Base-by-base conservation (phyloP, 2,888 invertebrate genomes). In the Octonoba sinensis region DNA sequence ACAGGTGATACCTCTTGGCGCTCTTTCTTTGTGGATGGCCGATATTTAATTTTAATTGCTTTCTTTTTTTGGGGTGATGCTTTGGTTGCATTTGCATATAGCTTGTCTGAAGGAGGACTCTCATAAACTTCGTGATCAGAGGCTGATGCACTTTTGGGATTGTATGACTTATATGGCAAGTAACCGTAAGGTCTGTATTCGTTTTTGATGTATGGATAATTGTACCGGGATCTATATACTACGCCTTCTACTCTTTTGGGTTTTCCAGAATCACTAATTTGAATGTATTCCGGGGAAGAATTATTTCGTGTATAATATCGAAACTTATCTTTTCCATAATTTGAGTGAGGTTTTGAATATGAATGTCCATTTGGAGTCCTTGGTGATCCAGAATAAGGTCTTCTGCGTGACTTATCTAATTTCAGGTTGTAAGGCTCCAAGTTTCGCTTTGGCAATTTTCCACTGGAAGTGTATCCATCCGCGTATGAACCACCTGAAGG, bases 171-270 rank as follows among this genome's bases (percentile, higher is more conserved):
- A 20, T 79, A 79, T 16, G 78, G 60, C 22, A 79, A 60, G 16
- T 72, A 79, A 51, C 60, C 71, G 24, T 72, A 67, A 3, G 27
- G 60, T 4, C 59, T 72, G 36, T 54, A n/a, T n/a, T 36, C 18
- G 20, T 18, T 59, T 15, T 47, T 57, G 15, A 79, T 36, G 16
- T 66, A 24, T 22, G 72, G 66, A 36, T 71, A 65, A 13, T 46
- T 66, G 22, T 79, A 60, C 8, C 78, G 70, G 3, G 66, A 51
- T 36, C 78, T 79, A 20, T 79, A 79, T 51, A 79, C 78, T 36
- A 79, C 67, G 12, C 78, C 78, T 67, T 59, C 60, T 1, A 72
- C 78, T 72, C 78, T 79, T 18, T 72, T 66, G 1, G 72, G 72
- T 20, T 47, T 27, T 15, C 56, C 36, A 4, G 54, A 46, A 24